phyloP scores from a whole-genome alignment of 2,113 vertebrate species.

The Heterocephalus glaber region DNA sequence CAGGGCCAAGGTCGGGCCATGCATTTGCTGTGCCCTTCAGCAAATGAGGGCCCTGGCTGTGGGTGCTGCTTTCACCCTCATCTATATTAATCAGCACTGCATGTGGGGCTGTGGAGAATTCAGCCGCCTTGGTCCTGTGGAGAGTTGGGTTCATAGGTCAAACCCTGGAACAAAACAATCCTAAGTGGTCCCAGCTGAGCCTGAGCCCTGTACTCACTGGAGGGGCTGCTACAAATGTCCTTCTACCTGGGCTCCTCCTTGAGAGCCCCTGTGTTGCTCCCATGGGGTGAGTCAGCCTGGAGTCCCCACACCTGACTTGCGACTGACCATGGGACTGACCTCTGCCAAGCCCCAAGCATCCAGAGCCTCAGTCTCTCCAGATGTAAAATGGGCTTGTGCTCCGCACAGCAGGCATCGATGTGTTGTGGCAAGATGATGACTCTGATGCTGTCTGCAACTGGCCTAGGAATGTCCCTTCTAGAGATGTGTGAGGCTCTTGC shows the following conservation, averaged over 20 bases:
- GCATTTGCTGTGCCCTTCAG: constrained; percentile 32
- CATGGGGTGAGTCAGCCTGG: neutral
- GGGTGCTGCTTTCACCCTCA: neutral
- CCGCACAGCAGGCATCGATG: neutral
- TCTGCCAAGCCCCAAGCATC: neutral
- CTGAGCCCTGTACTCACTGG: neutral
- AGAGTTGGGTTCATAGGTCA: constrained; percentile 10
- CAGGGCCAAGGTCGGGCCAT: neutral
- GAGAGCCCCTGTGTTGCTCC: rapidly evolving
- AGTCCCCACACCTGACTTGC: neutral
- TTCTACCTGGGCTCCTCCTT: neutral
- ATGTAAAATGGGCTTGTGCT: neutral
- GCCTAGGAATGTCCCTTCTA: neutral
- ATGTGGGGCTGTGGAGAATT: neutral
- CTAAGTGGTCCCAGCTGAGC: neutral
- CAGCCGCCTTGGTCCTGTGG: neutral
- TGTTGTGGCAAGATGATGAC: neutral
- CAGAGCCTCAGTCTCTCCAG: neutral
- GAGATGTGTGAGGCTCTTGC: no score
- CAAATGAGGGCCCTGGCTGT: constrained; percentile 5
- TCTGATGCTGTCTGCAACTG: neutral
- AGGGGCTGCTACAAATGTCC: neutral
- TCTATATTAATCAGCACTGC: neutral
- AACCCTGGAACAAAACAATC: neutral
- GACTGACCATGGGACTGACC: neutral